A percentile compares a stretch with the other conserved stretches of the same genome.
These are phyloP conservation scores for Tetrapedia diversipes DNA, from an alignment of 2,888 invertebrate species.

Conservation along the genomic window DNA sequence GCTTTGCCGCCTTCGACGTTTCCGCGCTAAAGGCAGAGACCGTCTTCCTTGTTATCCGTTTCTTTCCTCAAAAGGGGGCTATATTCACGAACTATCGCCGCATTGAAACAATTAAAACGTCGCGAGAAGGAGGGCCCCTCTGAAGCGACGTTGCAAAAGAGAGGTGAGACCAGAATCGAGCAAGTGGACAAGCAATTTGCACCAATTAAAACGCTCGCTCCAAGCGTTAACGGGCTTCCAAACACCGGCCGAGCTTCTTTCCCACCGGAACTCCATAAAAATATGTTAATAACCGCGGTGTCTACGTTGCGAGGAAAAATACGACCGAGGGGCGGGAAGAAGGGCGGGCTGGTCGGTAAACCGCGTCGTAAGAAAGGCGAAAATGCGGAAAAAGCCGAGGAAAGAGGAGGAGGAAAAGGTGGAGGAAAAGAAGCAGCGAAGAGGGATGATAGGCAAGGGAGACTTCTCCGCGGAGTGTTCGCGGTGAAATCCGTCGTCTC, in stretches of 20 bases:
- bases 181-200: background rate
- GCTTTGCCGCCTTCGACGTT: no score
- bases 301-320: conserved; percentile 6
- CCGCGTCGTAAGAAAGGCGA: background rate
- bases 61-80: no score
- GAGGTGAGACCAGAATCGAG: no score
- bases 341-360: background rate
- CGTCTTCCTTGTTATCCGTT: no score
- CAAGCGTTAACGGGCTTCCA: conserved; percentile 9
- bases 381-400: conserved; percentile 15
- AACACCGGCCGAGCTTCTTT: background rate
- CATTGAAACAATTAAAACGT: no score
- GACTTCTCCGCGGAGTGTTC: conserved; percentile 61
- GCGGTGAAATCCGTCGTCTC: conserved; percentile 61
- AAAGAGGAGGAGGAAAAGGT: conserved; percentile 10
- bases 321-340: background rate
- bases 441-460: conserved; percentile 49
- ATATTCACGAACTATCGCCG: no score
- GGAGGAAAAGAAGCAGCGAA: conserved; percentile 2
- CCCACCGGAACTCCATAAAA: conserved; percentile 1
- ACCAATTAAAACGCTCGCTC: conserved; percentile 13
- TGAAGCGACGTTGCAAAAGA: no score
- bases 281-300: conserved; percentile 6
- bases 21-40: no score
- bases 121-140: no score